phyloP scores from a whole-genome alignment of 2,888 invertebrate genomes.

The Beris morrisii region DNA sequence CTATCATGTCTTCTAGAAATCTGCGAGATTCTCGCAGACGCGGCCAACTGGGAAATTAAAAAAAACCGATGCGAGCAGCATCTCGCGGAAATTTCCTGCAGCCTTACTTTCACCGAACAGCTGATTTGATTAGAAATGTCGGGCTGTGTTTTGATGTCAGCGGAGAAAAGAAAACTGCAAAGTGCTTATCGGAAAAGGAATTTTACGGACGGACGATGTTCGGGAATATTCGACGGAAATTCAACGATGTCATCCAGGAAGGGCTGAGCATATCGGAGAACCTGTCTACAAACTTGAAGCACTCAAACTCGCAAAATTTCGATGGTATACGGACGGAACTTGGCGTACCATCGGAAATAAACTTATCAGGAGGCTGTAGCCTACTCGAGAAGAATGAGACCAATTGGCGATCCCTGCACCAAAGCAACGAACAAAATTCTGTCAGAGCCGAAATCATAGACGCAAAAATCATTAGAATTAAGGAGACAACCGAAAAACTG shows the following conservation, averaged over 20 bases:
- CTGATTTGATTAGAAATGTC: not conserved
- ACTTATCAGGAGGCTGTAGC: conserved; percentile 64
- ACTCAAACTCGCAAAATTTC: conserved; percentile 36
- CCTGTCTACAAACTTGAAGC: conserved; percentile 47
- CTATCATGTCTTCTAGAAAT: no score
- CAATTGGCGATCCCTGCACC: conserved; percentile 67
- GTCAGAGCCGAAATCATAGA: conserved; percentile 58
- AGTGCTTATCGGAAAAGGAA: not conserved
- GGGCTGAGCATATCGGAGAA: conserved; percentile 54
- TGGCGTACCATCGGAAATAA: conserved; percentile 49
- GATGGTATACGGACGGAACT: conserved; percentile 42
- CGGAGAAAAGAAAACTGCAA: not conserved
- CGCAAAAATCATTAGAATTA: conserved; percentile 56
- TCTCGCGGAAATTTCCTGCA: no score
- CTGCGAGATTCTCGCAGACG: no score
- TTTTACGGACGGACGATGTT: conserved; percentile 50
- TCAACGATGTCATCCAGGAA: conserved; percentile 58
- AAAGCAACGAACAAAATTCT: conserved; percentile 65
- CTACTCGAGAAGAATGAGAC: conserved; percentile 65
- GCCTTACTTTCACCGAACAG: no score
- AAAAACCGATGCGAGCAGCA: no score
- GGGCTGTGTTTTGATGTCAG: not conserved
- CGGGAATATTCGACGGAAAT: conserved; percentile 57
- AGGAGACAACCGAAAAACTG: conserved; percentile 45
- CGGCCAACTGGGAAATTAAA: no score